Evolutionary conservation across 1,140 invertebrate species (phyloP), one percentile per base, ranked within the genome.

Genomic region (Eurytemora carolleeae): DNA sequence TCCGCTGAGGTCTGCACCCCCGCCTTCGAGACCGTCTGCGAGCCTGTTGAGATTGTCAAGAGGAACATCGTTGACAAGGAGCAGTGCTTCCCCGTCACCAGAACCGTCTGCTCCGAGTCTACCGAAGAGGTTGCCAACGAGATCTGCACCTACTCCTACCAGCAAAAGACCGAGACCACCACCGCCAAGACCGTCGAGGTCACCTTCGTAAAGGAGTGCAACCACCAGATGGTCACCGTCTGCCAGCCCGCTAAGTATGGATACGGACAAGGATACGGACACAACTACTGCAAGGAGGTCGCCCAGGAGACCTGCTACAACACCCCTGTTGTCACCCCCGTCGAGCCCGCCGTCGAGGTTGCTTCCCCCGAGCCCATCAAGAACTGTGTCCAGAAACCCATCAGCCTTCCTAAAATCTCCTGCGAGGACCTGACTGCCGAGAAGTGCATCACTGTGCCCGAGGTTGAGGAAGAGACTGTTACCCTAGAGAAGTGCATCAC

Each of bases 51-150:
- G n/a, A 18, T 62, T 1, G 21, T 54, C 53, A 62, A 24, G 52
- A 62, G 57, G 60, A 56, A 19, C 12, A 56, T 62, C 24, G 55
- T 57, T n/a, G 60, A 62, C 55, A 26, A 20, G 2, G 60, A 62
- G 24, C 54, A 57, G 21, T 62, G 60, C 53, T 62, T 56, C 24
- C 20, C 25, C 24, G 23, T 62, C 17, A 21, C 55, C 55, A 52
- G 60, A 1, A 62, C 60, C 57, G 60, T 62, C 23, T 62, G 60
- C 60, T 56, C 60, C 24, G 60, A 62, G 53, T 57, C 60, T 22
- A 62, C 57, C 19, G 60, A 62, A 20, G 54, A 62, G 21, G 26
- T 62, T 54, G 19, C 19, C 60, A 62, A 62, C 19, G 60, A 62
- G 60, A 24, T 62, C 2, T 62, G 60, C 53, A 55, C 60, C 24